These are phyloP conservation scores for Limnephilus marmoratus DNA, from an alignment of 2,888 invertebrate genomes.

Conservation along the genomic window DNA sequence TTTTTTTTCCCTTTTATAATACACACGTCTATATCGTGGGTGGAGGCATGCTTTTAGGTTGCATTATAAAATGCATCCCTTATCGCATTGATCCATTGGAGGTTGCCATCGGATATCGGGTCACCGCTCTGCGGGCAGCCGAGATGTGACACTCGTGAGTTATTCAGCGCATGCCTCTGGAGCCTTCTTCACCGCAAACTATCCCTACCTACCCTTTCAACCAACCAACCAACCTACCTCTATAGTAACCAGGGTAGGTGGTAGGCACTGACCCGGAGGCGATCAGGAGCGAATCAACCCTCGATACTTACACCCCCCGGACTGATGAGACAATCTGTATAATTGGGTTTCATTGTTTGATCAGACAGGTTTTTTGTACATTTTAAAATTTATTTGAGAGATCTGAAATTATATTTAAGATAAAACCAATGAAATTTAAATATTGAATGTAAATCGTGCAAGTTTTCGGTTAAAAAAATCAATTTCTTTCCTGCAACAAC, in stretches of 20 bases:
- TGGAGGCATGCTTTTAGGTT: neutral
- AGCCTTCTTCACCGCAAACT: slow-evolving; percentile 4
- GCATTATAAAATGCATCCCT: neutral
- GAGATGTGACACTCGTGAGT: slow-evolving; percentile 12
- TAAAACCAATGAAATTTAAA: neutral
- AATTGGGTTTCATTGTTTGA: neutral
- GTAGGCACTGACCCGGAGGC: neutral
- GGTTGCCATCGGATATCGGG: neutral
- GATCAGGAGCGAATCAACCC: neutral
- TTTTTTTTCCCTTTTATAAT: neutral
- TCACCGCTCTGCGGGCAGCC: slow-evolving; percentile 9
- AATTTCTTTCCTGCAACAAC: too few relatives aligned
- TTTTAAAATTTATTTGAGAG: neutral
- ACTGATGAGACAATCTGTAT: neutral
- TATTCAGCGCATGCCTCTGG: neutral
- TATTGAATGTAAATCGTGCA: neutral
- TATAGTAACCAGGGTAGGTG: neutral
- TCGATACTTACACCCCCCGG: neutral
- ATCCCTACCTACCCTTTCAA: neutral
- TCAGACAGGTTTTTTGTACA: neutral
- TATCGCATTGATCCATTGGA: neutral
- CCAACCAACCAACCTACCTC: neutral
- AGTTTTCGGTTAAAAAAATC: too few relatives aligned
- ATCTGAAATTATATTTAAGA: neutral
- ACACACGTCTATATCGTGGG: neutral